Base-by-base conservation (phyloP, 2,797 vertebrate genomes). In the Amblyraja radiata region DNA sequence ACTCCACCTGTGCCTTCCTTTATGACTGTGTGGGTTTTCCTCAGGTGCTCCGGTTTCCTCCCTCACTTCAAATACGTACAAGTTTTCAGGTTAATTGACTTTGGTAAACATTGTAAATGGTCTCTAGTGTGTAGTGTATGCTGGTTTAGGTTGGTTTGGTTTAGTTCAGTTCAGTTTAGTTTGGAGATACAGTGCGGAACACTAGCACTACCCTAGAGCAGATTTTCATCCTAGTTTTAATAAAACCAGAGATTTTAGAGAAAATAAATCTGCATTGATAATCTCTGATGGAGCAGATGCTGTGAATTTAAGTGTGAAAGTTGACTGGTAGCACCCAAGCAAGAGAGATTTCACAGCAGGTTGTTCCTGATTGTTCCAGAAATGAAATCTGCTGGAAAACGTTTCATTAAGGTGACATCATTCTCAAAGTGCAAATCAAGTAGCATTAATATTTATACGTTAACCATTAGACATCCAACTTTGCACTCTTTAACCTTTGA, bases 201-300 rank as follows among this genome's bases (percentile, higher is more conserved):
- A 54, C 46, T 54, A 3, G 5, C 46, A 6, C 46, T 54, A 54
- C 46, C 46, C 46, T 54, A 54, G 32, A 32, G 32, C 32, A 32
- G 21, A 88, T 28, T 32, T 32, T 3, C 81, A 61, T 28, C 54
- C 54, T 83, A 21, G 3, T 84, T 84, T 61, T 61, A 84, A n/a
- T 84, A 88, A 36, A 39, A 65, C 32, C n/a, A 14, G 63, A 68
- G 63, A 68, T 36, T 88, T 68, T 88, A n/a, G 68, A 88, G 84
- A 88, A 88, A 68, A 88, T 68, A 88, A 88, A 88, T 68, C 84
- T 88, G 84, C 84, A 68, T 88, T 88, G 63, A 68, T 36, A 88
- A 88, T 68, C 32, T 68, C 14, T 36, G 8, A 68, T 88, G 84
- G 61, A 68, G 63, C 84, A 88, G 84, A 68, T 88, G 84, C 84